A percentile compares a stretch with the other conserved stretches of the same genome.
Conservation (phyloP, 92 coral and sea anemone species). For the Bergia sp. region DNA sequence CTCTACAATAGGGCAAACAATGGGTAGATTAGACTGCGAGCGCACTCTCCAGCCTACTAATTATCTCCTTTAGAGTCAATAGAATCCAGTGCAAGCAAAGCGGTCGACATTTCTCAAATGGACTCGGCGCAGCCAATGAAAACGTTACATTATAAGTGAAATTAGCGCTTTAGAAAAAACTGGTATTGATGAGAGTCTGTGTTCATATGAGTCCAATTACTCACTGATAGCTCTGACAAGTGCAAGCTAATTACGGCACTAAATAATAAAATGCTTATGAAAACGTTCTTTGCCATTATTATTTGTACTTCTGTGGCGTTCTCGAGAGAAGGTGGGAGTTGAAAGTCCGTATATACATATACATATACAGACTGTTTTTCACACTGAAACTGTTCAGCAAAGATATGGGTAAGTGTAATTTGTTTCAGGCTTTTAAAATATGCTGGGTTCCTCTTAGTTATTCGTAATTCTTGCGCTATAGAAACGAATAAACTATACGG, state of each 20-base stretch:
- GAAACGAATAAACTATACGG: neutral
- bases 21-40: constrained; percentile 21
- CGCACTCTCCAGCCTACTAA: constrained; percentile 26
- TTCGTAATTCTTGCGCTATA: neutral
- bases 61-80: constrained; percentile 25
- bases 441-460: neutral
- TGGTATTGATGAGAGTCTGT: constrained; percentile 27
- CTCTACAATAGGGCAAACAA: constrained; percentile 40
- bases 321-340: constrained; percentile 9
- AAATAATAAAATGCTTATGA: constrained; percentile 45
- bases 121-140: constrained; percentile 20
- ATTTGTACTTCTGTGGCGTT: neutral
- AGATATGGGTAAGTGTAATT: constrained; percentile 26
- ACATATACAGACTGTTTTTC: neutral
- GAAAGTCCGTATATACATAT: neutral
- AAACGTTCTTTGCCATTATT: constrained; percentile 33
- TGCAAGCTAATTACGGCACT: constrained; percentile 38
- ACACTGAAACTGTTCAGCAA: neutral
- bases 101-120: constrained; percentile 35
- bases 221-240: constrained; percentile 35
- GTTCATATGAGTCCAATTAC: constrained; percentile 46
- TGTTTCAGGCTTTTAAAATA: neutral
- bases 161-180: constrained; percentile 46
- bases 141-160: constrained; percentile 34
- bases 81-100: constrained; percentile 29